These are phyloP conservation scores for Folsomia manolachei DNA, from an alignment of 2,888 invertebrate species.

Conservation along the genomic window DNA sequence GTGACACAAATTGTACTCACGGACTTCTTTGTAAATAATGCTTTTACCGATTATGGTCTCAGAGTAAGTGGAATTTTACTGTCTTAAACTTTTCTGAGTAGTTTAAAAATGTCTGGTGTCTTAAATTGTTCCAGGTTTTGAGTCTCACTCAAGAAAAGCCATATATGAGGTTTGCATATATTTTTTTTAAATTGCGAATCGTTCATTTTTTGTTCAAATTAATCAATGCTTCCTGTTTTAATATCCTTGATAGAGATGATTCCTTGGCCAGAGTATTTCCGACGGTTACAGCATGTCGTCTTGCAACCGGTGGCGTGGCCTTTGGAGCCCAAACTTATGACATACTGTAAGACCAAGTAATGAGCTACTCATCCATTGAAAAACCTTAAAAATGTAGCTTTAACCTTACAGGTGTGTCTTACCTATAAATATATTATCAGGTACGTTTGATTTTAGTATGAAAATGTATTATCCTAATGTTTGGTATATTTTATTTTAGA, in stretches of 20 bases:
- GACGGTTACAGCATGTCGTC: slow-evolving; percentile 36
- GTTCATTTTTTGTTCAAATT: too few relatives aligned
- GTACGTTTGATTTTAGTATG: not conserved
- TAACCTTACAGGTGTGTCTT: too few relatives aligned
- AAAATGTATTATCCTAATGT: not conserved
- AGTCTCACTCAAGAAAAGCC: slow-evolving; percentile 30
- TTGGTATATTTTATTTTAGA: slow-evolving; percentile 4
- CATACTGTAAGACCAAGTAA: slow-evolving; percentile 18
- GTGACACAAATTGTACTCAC: slow-evolving; percentile 28
- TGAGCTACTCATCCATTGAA: not conserved
- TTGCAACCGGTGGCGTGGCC: slow-evolving; percentile 39
- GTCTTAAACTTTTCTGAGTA: too few relatives aligned
- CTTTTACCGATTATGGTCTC: slow-evolving; percentile 38
- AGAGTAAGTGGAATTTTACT: slow-evolving; percentile 17
- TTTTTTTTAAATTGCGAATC: too few relatives aligned
- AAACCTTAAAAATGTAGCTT: too few relatives aligned
- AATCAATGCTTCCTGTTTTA: too few relatives aligned
- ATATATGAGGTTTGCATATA: too few relatives aligned
- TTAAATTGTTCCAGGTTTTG: too few relatives aligned
- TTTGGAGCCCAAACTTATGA: slow-evolving; percentile 37
- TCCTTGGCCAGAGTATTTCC: slow-evolving; percentile 38
- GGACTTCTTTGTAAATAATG: slow-evolving; percentile 35
- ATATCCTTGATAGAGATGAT: too few relatives aligned
- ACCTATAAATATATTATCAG: slow-evolving; percentile 36
- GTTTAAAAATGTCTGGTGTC: too few relatives aligned